Base-by-base conservation (phyloP, 1,140 invertebrate species). In the Microplitis demolitor region DNA sequence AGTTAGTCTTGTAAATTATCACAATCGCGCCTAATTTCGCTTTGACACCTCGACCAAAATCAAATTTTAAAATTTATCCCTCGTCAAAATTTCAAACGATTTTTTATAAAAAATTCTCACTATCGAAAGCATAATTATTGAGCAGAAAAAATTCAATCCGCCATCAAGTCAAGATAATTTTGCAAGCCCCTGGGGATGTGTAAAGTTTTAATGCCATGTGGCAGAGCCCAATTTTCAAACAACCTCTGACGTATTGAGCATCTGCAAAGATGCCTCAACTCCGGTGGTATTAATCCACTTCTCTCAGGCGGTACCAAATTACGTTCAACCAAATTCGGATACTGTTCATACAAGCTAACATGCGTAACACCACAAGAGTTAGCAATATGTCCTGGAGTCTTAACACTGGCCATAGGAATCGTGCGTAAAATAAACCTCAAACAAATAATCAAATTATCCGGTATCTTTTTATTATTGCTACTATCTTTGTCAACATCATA, bases 101-200 rank as follows among this genome's bases (percentile, higher is more conserved):
- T 39, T 39, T 4, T 39, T 4, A 39, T 39, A 39, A 3, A 45
- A 45, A 45, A 45, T 45, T 8, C 39, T 4, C 14, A 45, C n/a
- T 45, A 24, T 39, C 60, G 8, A 6, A 6, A 14, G n/a, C 9
- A 54, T n/a, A n/a, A n/a, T n/a, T n/a, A n/a, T n/a, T n/a, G n/a
- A n/a, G n/a, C n/a, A n/a, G n/a, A 58, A 31, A 68, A n/a, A 8
- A 34, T 11, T 80, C 73, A 93, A 85, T 94, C 93, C 16, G 89
- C 86, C 74, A 90, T 85, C n/a, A 95, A 86, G 84, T 95, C 93
- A 54, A 95, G 83, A 83, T 95, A 95, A 74, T 88, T 87, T 73
- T 90, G 89, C 60, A 95, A 76, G 5, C 85, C 82, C 53, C 87
- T 81, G 0, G 94, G 94, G 73, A 95, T 80, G 1, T 90, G 88